Base-by-base conservation (phyloP, 1,140 invertebrate genomes). In the Trachymyrmex septentrionalis region DNA sequence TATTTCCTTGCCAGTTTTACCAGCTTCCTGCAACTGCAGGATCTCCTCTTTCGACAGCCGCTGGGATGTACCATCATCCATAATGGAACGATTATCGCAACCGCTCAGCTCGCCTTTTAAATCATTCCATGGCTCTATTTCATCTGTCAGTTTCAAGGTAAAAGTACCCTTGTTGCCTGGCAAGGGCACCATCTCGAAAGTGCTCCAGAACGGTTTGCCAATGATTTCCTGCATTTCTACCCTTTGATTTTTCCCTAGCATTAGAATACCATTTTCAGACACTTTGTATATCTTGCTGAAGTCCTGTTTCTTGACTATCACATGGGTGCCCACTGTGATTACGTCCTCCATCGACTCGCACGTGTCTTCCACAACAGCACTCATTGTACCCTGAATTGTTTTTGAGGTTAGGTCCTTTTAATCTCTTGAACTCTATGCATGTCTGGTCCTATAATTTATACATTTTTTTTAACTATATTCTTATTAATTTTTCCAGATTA, bases 41-140 rank as follows among this genome's bases (percentile, higher is more conserved):
- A 99, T 99, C 93, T 99, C 97, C 81, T 97, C 96, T 78, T 97
- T 97, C 0, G 97, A 97, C 2, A 99, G 94, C 90, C 97, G 97
- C 94, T 99, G 99, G 0, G 98, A 98, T n/a, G 95, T 96, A 3
- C 97, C 97, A 94, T 98, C 97, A 92, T 98, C 98, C 10, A 96
- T 95, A 59, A 99, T 97, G 69, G 97, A 96, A 88, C 98, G 96
- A 93, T 99, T 99, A 92, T 99, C 99, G 64, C 94, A 95, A 3
- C 97, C 97, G 86, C 96, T 95, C 16, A 95, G 59, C 3, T 88
- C 91, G 66, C 93, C 94, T 72, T 94, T 92, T 12, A 95, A 88
- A 73, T 95, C 93, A 30, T 94, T 89, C 63, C 93, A 86, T 0
- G 93, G 93, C 6, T 94, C 93, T 19, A 84, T 82, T 75, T 96